phyloP scores from a whole-genome alignment of 1,140 invertebrate genomes.

The Coptotermes formosanus region DNA sequence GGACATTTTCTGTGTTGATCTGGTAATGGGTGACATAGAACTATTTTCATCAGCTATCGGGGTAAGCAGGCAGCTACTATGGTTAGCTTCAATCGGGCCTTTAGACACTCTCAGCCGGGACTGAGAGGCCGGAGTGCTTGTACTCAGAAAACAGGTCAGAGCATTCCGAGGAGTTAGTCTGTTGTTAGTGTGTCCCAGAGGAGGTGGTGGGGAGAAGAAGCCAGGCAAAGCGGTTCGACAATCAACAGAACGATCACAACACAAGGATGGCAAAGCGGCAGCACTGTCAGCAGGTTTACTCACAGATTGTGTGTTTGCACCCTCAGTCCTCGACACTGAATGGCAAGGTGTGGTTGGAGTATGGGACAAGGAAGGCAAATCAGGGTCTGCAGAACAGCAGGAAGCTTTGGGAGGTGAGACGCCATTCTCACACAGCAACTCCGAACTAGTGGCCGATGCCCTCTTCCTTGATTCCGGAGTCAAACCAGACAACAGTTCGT shows the following conservation, averaged over 20 bases:
- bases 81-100: constrained; percentile 20
- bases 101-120: background rate
- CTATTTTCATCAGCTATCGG: constrained; percentile 60
- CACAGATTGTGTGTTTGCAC: background rate
- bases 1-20: constrained; percentile 78
- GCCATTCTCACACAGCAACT: background rate
- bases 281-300: background rate
- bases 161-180: constrained; percentile 29
- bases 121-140: constrained; percentile 33
- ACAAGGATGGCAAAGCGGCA: too few species aligned
- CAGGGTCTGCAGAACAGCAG: constrained; percentile 20
- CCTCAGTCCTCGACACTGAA: background rate
- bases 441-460: background rate
- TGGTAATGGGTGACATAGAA: constrained; percentile 83
- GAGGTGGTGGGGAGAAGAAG: background rate
- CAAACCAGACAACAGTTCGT: too few species aligned
- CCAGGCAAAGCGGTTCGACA: background rate
- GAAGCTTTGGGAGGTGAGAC: background rate
- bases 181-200: constrained; percentile 23
- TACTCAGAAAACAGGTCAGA: constrained; percentile 13
- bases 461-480: background rate
- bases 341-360: background rate
- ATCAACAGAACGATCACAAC: background rate
- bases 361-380: background rate
- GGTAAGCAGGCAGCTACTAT: constrained; percentile 46